A percentile compares a stretch with the other conserved stretches of the same genome.
These are phyloP conservation scores for Caranx ignobilis DNA, from an alignment of 2,113 vertebrate genomes.

Conservation along the genomic window DNA sequence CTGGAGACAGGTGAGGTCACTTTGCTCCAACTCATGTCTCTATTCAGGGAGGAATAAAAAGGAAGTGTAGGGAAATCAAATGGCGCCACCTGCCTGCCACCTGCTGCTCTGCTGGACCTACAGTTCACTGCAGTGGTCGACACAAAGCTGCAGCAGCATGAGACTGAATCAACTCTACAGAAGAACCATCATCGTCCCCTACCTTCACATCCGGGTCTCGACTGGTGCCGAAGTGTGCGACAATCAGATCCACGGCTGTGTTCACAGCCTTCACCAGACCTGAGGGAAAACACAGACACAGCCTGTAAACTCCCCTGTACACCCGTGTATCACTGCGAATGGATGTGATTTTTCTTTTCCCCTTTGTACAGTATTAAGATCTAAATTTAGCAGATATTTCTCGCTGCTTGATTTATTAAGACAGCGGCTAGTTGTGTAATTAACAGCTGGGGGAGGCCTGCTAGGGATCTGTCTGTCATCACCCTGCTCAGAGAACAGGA, in stretches of 20 bases:
- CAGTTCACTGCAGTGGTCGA: no score
- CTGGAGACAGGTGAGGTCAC: no score
- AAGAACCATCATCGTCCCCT: not conserved
- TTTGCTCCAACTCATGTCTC: no score
- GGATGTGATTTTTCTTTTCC: not conserved
- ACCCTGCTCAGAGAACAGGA: not conserved
- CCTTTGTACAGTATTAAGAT: not conserved
- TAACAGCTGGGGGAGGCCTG: not conserved
- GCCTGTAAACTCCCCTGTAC: accelerated
- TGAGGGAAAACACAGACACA: constrained; percentile 51
- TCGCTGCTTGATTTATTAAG: not conserved
- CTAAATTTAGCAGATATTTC: not conserved
- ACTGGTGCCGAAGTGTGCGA: constrained; percentile 96
- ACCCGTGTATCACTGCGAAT: no score
- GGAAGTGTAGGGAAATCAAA: not conserved
- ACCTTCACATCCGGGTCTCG: constrained; percentile 96
- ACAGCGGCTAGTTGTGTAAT: not conserved
- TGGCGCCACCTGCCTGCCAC: constrained; percentile 1
- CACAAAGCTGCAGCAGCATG: not conserved
- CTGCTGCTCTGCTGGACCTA: not conserved
- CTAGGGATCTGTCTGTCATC: not conserved
- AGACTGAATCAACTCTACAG: not conserved
- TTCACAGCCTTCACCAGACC: constrained; percentile 96
- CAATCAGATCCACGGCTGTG: constrained; percentile 95
- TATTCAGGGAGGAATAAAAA: no score